Conservation (phyloP, 2,113 vertebrate genomes). For the Muscicapa adusta region DNA sequence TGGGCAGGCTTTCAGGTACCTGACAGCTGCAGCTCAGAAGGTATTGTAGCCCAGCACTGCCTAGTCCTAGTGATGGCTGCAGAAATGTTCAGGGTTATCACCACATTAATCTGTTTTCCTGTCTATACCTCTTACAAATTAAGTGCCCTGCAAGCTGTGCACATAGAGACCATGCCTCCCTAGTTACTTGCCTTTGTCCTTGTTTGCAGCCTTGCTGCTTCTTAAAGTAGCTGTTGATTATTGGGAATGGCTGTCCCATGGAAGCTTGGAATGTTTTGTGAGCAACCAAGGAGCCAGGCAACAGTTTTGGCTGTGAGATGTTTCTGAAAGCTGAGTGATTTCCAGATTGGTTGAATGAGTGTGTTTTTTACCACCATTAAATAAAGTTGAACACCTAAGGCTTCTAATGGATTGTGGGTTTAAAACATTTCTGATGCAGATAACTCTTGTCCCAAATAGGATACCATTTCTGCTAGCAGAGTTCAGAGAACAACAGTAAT, state of each 20-base stretch:
- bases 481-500: neutral
- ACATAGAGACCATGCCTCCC: neutral
- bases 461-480: neutral
- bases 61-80: neutral
- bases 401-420: neutral
- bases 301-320: neutral
- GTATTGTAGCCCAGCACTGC: neutral
- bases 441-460: neutral
- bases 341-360: neutral
- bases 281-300: neutral
- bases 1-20: neutral
- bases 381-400: neutral
- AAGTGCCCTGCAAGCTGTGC: neutral
- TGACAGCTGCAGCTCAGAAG: neutral
- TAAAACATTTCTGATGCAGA: neutral
- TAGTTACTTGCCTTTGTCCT: neutral
- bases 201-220: neutral
- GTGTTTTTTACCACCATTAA: neutral
- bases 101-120: neutral
- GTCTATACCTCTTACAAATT: neutral
- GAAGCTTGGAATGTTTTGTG: neutral
- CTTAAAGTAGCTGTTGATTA: neutral
- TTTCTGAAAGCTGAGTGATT: neutral
- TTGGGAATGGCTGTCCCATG: accelerated
- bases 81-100: neutral